These are phyloP conservation scores for Ellobium chinense DNA, from an alignment of 2,888 invertebrate species.

Conservation along the genomic window DNA sequence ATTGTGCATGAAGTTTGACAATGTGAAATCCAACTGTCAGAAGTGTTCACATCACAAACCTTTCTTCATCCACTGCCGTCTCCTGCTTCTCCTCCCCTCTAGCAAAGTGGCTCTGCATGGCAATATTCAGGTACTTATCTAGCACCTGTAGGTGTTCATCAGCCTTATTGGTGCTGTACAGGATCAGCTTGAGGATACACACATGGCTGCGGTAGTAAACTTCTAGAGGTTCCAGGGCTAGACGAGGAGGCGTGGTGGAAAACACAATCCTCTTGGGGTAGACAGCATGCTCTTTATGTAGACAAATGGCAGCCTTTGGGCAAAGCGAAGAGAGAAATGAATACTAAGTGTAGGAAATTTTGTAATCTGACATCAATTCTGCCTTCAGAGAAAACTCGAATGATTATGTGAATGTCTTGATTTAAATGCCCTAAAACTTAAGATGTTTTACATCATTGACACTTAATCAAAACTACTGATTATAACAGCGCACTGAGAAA, in stretches of 20 bases:
- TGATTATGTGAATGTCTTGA: too few relatives aligned
- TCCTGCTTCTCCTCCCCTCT: constrained; percentile 16
- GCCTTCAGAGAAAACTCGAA: too few relatives aligned
- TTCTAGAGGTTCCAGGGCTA: constrained; percentile 93
- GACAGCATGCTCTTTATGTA: constrained; percentile 89
- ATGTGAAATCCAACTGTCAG: too few relatives aligned
- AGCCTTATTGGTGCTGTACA: not conserved
- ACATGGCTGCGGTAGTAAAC: constrained; percentile 59
- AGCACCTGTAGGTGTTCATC: constrained; percentile 17
- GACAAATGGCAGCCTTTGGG: constrained; percentile 85
- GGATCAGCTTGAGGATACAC: constrained; percentile 12
- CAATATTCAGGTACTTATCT: constrained; percentile 11
- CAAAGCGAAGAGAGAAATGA: not conserved
- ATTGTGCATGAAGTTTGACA: too few relatives aligned
- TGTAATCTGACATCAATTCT: too few relatives aligned
- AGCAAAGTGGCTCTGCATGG: constrained; percentile 21
- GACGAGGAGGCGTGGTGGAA: constrained; percentile 85
- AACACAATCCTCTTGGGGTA: constrained; percentile 90
- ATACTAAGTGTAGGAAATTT: too few relatives aligned
- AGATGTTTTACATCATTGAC: too few relatives aligned
- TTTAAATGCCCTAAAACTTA: too few relatives aligned
- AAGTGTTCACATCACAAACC: not conserved
- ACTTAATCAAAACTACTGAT: too few relatives aligned
- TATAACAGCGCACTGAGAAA: too few relatives aligned
- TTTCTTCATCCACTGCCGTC: constrained; percentile 9